phyloP scores from a whole-genome alignment of 2,797 vertebrate species.

The Eulemur coronatus region DNA sequence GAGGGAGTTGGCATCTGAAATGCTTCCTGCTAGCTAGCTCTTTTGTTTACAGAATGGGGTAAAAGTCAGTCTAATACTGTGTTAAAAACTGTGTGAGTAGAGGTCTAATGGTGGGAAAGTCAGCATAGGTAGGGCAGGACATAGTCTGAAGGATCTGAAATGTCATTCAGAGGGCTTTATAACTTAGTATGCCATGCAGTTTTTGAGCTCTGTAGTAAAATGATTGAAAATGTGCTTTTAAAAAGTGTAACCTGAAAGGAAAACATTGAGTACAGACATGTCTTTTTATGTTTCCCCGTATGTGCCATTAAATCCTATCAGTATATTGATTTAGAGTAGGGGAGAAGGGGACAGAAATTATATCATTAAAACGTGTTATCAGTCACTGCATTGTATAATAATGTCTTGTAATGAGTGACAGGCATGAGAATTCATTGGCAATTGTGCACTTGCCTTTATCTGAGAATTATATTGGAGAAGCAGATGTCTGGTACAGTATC shows the following conservation, averaged over 20 bases:
- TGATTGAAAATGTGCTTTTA: neutral
- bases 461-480: neutral
- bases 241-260: neutral
- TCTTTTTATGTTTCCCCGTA: neutral
- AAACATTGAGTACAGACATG: neutral
- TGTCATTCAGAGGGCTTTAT: neutral
- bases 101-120: neutral
- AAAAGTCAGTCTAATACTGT: neutral
- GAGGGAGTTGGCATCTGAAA: neutral
- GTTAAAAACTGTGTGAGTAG: too few species aligned
- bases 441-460: neutral
- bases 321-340: neutral
- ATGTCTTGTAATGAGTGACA: neutral
- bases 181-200: accelerated
- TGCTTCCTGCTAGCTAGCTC: neutral
- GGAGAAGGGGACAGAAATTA: neutral
- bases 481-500: neutral
- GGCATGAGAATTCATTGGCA: neutral
- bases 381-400: neutral
- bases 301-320: neutral
- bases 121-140: neutral
- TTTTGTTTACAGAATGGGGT: too few species aligned
- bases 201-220: neutral
- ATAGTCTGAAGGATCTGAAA: neutral
- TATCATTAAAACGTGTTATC: neutral